phyloP scores from a whole-genome alignment of 2,888 invertebrate species.

The Caenorhabditis panamensis region DNA sequence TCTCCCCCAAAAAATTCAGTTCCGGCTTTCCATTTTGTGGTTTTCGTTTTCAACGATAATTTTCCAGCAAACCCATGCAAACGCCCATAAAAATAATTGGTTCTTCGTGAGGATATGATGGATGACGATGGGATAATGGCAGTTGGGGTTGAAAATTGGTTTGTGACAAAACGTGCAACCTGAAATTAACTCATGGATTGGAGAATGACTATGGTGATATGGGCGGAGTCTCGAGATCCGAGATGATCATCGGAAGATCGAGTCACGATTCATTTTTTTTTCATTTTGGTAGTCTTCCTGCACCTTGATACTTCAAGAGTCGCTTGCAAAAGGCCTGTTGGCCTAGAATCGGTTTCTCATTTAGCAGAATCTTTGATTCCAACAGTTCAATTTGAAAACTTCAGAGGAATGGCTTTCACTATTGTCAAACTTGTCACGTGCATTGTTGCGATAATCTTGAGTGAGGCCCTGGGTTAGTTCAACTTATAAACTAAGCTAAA shows the following conservation, averaged over 20 bases:
- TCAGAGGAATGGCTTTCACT: background rate
- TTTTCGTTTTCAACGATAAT: constrained; percentile 2
- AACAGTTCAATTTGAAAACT: too few relatives aligned
- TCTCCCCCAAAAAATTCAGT: constrained; percentile 6
- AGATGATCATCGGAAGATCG: too few relatives aligned
- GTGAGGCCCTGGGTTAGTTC: constrained; percentile 21
- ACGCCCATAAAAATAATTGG: constrained; percentile 25
- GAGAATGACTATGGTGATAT: constrained; percentile 1
- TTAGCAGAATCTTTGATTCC: too few relatives aligned
- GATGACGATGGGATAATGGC: constrained; percentile 4
- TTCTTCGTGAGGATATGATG: constrained; percentile 5
- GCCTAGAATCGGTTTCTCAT: too few relatives aligned
- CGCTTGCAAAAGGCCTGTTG: too few relatives aligned
- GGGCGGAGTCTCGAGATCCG: constrained; percentile 17
- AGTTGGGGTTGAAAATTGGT: constrained; percentile 16
- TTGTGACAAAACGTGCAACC: constrained; percentile 16
- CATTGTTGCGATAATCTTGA: background rate
- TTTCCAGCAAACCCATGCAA: constrained; percentile 8
- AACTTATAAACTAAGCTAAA: background rate
- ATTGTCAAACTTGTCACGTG: background rate
- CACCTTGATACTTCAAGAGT: too few relatives aligned
- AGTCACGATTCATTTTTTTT: too few relatives aligned
- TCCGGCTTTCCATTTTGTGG: background rate
- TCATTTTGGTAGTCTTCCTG: too few relatives aligned
- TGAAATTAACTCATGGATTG: constrained; percentile 7